phyloP scores from a whole-genome alignment of 1,140 invertebrate genomes.

The Trialeurodes vaporariorum region DNA sequence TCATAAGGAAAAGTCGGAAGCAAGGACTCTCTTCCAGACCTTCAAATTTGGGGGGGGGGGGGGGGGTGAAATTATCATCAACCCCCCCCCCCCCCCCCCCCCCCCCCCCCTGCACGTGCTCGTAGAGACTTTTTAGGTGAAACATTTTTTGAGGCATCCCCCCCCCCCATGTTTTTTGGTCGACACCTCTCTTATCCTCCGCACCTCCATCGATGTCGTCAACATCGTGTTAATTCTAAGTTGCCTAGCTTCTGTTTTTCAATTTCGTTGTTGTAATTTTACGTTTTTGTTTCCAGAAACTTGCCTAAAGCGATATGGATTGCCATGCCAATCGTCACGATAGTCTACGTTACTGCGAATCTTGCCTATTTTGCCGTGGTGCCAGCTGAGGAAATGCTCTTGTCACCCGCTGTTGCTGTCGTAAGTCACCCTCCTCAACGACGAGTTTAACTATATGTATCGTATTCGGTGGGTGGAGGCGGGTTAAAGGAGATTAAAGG shows the following conservation, averaged over 20 bases:
- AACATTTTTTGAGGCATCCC: too few species aligned
- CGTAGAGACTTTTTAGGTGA: too few species aligned
- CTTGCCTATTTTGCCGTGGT: conserved; percentile 81
- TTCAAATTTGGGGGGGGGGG: too few species aligned
- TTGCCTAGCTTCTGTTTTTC: neutral
- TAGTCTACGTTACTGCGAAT: conserved; percentile 78
- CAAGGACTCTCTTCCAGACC: too few species aligned
- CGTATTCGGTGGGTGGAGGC: too few species aligned
- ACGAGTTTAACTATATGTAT: too few species aligned
- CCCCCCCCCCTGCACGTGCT: too few species aligned
- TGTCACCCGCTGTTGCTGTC: conserved; percentile 70
- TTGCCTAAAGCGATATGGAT: conserved; percentile 77
- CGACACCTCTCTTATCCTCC: neutral
- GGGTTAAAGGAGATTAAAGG: too few species aligned
- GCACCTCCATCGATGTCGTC: neutral
- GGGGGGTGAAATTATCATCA: too few species aligned
- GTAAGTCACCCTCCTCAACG: conserved; percentile 39
- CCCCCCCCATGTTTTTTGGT: neutral
- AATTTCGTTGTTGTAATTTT: conserved; percentile 1
- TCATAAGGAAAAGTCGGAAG: too few species aligned
- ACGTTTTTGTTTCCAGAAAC: conserved; percentile 47
- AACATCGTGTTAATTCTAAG: neutral
- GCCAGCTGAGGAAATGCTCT: conserved; percentile 59
- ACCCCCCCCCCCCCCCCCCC: too few species aligned
- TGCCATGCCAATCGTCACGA: conserved; percentile 71